Evolutionary conservation across 2,113 vertebrate species (phyloP), one percentile per base, ranked within the genome.

Genomic region (Aegypius monachus): DNA sequence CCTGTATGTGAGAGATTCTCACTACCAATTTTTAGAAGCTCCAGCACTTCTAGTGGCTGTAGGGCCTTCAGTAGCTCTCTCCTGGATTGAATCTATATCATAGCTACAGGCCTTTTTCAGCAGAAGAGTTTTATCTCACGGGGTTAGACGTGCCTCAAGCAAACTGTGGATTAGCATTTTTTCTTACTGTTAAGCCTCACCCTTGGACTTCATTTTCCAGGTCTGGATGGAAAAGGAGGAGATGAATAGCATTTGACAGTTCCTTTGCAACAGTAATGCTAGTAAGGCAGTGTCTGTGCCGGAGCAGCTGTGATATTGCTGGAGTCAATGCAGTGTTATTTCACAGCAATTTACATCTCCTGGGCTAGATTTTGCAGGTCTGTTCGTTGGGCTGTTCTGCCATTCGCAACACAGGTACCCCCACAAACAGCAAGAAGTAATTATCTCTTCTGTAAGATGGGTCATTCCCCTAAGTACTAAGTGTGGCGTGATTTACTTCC

Each of bases 351-450:
- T 59, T 50, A 20, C 7, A 17, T 36, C 71, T 20, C 50, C 40
- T 50, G 70, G 56, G 58, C 53, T 47, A 45, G 5, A 9, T 73
- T 70, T 82, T 26, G 29, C 71, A 45, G 38, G n/a, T 65, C 36
- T 80, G 21, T 9, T 59, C 32, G 1, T 8, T 26, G 68, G 36
- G 38, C 45, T 1, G 0, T 7, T 48, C 29, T 55, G 74, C 52
- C 2, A 0, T 19, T 63, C 0, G 0, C 20, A 48, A 13, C 40
- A 9, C 48, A 48, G 63, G 48, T 47, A 50, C 7, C n/a, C 31
- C 38, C 38, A 29, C 22, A 20, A 48, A 42, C 63, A 85, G 48
- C 65, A 68, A n/a, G 59, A 27, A 34, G 27, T 16, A 56, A 42
- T 70, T n/a, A 22, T 45, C 36, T 58, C 48, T 47, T 70, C 25